Percentiles rank a stretch among this genome's conserved stretches.
These are phyloP conservation scores for Noctua janthina DNA, from an alignment of 2,888 invertebrate species.

Conservation along the genomic window DNA sequence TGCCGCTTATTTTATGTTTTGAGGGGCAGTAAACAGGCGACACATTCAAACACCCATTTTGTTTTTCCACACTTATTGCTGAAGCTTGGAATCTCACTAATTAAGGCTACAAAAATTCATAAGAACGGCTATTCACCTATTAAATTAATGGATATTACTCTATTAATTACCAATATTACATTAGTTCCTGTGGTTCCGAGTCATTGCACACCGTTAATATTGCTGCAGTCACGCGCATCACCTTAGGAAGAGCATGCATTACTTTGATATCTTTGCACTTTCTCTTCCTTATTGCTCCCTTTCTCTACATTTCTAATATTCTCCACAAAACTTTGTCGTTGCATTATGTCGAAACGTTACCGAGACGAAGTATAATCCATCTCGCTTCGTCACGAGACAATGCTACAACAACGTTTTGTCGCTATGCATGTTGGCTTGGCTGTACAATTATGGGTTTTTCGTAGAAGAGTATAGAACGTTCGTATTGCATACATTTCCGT, in stretches of 20 bases:
- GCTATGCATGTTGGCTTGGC: slow-evolving; percentile 5
- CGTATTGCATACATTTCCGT: slow-evolving; percentile 35
- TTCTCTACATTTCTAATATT: slow-evolving; percentile 29
- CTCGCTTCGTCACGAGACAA: not conserved
- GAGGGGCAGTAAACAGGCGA: not conserved
- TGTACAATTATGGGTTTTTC: not conserved
- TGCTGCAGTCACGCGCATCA: slow-evolving; percentile 49
- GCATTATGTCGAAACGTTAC: not conserved
- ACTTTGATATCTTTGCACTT: slow-evolving; percentile 54
- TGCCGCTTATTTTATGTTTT: not conserved
- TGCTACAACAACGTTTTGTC: slow-evolving; percentile 6
- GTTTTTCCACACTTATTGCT: not conserved
- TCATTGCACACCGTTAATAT: slow-evolving; percentile 45
- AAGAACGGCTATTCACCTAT: not conserved
- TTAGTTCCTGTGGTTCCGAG: slow-evolving; percentile 47
- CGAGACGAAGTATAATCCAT: not conserved
- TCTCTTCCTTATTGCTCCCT: slow-evolving; percentile 45
- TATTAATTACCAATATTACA: slow-evolving; percentile 55
- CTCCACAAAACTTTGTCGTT: not conserved
- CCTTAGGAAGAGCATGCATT: slow-evolving; percentile 52
- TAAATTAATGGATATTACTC: slow-evolving; percentile 35
- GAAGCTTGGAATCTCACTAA: not conserved
- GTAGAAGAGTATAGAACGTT: not conserved
- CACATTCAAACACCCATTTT: not conserved
- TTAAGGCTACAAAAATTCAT: not conserved